A percentile compares a stretch with the other conserved stretches of the same genome.
These are phyloP conservation scores for Garrulus glandarius DNA, from an alignment of 2,797 vertebrate species.

Conservation along the genomic window DNA sequence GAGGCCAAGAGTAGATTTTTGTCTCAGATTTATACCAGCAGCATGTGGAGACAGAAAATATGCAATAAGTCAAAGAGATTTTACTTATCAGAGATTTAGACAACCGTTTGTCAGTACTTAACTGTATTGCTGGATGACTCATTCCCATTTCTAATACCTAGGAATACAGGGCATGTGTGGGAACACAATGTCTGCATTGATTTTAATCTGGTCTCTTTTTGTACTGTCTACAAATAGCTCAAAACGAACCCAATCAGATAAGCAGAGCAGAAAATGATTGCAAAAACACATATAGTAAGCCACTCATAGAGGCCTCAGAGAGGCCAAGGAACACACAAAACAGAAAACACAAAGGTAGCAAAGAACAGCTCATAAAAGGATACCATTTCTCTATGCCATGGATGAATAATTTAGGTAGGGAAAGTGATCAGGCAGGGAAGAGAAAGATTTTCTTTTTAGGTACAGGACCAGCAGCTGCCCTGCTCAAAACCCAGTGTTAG, in stretches of 20 bases:
- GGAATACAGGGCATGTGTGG: conserved; percentile 37
- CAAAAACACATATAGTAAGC: background rate
- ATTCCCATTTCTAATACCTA: conserved; percentile 44
- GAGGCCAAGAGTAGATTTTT: conserved; percentile 35
- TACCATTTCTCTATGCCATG: background rate
- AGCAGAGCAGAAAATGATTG: conserved; percentile 37
- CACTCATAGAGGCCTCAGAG: background rate
- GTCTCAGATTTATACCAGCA: conserved; percentile 22
- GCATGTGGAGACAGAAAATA: conserved; percentile 29
- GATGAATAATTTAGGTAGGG: background rate
- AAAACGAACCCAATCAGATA: conserved; percentile 22
- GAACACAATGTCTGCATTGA: conserved; percentile 42
- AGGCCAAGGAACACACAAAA: background rate
- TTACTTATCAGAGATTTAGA: conserved; percentile 47
- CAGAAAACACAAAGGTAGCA: background rate
- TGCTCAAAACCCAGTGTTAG: background rate
- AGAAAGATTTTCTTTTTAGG: background rate
- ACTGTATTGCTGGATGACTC: conserved; percentile 49
- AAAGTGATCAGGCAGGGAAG: background rate
- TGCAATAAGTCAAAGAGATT: conserved; percentile 6
- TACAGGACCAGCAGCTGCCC: background rate
- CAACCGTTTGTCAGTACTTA: conserved; percentile 57
- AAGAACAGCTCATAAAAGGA: background rate
- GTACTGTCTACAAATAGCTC: conserved; percentile 42
- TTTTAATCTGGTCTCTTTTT: conserved; percentile 61